A percentile compares a stretch with the other conserved stretches of the same genome.
Evolutionary conservation across 2,888 invertebrate species (phyloP).

Genomic region (Lepeophtheirus nordmannii): DNA sequence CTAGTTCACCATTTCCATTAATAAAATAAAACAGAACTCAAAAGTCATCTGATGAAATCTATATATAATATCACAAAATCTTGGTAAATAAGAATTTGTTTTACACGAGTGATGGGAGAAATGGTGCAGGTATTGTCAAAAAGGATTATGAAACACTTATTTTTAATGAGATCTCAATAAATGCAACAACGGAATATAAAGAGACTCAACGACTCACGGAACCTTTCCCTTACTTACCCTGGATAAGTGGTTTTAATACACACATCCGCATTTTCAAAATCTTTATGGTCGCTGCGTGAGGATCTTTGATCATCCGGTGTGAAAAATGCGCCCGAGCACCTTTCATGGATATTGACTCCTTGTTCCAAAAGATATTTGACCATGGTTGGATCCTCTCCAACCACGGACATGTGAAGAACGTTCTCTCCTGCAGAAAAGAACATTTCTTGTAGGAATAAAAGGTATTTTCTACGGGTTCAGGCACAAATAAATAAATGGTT

Average conservation of each 20-base stretch:
- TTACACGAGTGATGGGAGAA: too few species aligned
- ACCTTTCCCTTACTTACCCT: constrained; percentile 44
- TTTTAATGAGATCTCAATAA: too few species aligned
- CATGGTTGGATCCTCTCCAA: constrained; percentile 95
- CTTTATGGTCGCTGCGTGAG: constrained; percentile 64
- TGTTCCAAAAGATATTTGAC: constrained; percentile 83
- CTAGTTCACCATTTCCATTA: too few species aligned
- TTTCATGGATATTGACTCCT: constrained; percentile 75
- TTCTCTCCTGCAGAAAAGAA: constrained; percentile 48
- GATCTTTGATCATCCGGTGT: constrained; percentile 93
- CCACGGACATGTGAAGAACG: constrained; percentile 89
- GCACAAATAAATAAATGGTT: too few species aligned
- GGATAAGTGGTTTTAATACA: constrained; percentile 64
- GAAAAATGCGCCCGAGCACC: constrained; percentile 90
- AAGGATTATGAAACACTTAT: too few species aligned
- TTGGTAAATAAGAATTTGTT: too few species aligned
- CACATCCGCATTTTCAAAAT: constrained; percentile 80
- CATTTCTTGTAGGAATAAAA: neutral
- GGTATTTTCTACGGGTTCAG: too few species aligned
- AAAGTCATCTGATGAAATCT: too few species aligned
- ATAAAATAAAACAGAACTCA: too few species aligned
- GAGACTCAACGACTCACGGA: neutral
- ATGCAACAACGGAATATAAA: neutral
- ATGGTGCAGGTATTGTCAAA: too few species aligned
- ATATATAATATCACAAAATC: too few species aligned